phyloP scores from a whole-genome alignment of 2,888 invertebrate genomes.

The Polydrusus cervinus region DNA sequence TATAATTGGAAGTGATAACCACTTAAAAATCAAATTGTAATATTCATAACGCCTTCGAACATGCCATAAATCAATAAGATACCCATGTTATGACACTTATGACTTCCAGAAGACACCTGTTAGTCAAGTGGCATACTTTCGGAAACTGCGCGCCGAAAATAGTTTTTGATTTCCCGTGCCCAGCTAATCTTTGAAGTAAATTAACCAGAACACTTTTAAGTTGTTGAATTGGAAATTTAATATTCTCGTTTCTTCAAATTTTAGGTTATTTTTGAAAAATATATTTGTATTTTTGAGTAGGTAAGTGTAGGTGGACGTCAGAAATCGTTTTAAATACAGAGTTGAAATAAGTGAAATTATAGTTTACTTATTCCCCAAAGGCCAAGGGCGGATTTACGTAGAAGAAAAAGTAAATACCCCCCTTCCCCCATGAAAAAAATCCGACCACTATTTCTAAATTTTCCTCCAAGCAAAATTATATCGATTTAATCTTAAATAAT shows the following conservation, averaged over 20 bases:
- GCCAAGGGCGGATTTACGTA: no score
- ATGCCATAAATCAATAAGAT: conserved; percentile 15
- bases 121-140: conserved; percentile 21
- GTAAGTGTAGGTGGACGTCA: no score
- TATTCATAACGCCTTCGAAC: conserved; percentile 8
- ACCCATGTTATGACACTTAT: background rate
- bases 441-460: no score
- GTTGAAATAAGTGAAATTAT: no score
- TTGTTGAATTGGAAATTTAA: background rate
- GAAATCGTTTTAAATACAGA: no score
- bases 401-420: no score
- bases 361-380: no score
- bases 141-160: conserved; percentile 19
- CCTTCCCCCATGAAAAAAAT: no score
- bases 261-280: background rate
- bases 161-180: conserved; percentile 19
- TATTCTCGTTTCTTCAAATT: background rate
- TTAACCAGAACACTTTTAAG: conserved; percentile 20
- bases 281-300: no score
- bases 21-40: conserved; percentile 16
- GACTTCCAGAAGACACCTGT: conserved; percentile 31
- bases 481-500: no score
- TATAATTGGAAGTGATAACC: conserved; percentile 3
- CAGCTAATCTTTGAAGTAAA: conserved; percentile 21
- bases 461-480: no score